Base-by-base conservation (phyloP, 2,797 vertebrate species). In the Bryconaethiops microstoma region DNA sequence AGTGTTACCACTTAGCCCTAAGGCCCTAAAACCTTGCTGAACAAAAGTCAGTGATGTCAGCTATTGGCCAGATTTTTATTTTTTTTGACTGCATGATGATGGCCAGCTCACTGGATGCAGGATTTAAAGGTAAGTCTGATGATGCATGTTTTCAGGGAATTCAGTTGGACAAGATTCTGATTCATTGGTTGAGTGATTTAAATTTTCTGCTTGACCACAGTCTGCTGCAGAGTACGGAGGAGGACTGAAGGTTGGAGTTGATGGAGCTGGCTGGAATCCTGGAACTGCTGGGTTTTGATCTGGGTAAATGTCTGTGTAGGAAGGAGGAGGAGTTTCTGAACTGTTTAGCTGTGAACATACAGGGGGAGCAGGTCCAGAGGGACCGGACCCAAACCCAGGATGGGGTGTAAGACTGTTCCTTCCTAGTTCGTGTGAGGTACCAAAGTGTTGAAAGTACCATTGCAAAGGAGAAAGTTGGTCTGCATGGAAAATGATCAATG, bases 281-380 rank as follows among this genome's bases (percentile, higher is more conserved):
- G 78, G 65, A 14, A 69, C 57, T 55, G 76, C 25, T 16, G 14
- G 50, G 55, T 65, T 83, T 60, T 77, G 48, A 29, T 29, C 21
- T 50, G 84, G 76, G 65, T 82, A 88, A 12, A 16, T 7, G 23
- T 68, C 79, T 54, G 78, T 48, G 65, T 87, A 76, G 39, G 74
- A 54, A 25, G 88, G 80, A 81, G 86, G 85, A 12, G 74, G 69
- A 9, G 10, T 45, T 40, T 19, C 64, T 65, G 84, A 39, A 78
- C 86, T 80, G 64, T 74, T 86, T 60, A 85, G 90, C 21, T 23
- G 69, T 21, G 57, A 52, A 60, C 39, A 77, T 19, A 54, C 13
- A 5, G 83, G 76, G 10, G 78, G 40, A 74, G 73, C 14, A 54
- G 70, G 59, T 62, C 64, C 54, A 70, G 88, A 76, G 16, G 50